phyloP scores from a whole-genome alignment of 2,888 invertebrate genomes.

The Hartigia nigra region DNA sequence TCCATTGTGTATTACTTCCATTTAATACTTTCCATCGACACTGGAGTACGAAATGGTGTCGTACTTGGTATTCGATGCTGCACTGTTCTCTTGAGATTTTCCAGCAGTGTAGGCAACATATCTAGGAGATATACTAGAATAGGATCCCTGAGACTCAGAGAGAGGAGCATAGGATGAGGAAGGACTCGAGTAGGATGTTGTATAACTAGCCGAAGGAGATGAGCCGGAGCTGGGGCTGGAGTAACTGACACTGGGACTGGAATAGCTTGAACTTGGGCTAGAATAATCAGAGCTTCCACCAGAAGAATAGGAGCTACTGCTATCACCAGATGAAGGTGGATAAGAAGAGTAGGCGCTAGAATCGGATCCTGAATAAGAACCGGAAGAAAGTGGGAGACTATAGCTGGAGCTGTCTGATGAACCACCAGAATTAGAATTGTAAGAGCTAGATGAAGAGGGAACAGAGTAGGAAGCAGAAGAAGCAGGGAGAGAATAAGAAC shows the following conservation, averaged over 20 bases:
- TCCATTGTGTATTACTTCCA: background rate
- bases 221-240: conserved; percentile 26
- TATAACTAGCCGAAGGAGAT: conserved; percentile 33
- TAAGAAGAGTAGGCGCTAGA: conserved; percentile 37
- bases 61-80: conserved; percentile 46
- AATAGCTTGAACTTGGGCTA: conserved; percentile 29
- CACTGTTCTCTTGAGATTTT: conserved; percentile 39
- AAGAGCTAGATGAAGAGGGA: conserved; percentile 34
- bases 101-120: conserved; percentile 45
- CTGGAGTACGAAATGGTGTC: conserved; percentile 63
- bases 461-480: conserved; percentile 21
- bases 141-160: conserved; percentile 48
- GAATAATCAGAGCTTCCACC: conserved; percentile 26
- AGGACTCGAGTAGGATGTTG: conserved; percentile 40
- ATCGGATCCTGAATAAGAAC: conserved; percentile 29
- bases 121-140: conserved; percentile 49
- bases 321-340: conserved; percentile 47
- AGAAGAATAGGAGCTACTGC: conserved; percentile 33
- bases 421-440: conserved; percentile 41
- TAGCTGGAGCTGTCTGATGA: conserved; percentile 51
- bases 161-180: conserved; percentile 42
- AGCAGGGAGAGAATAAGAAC: conserved; percentile 18
- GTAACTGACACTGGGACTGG: conserved; percentile 35
- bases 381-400: conserved; percentile 44
- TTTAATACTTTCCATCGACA: conserved; percentile 50